phyloP scores from a whole-genome alignment of 2,113 vertebrate genomes.

The Australoheros scitulus region DNA sequence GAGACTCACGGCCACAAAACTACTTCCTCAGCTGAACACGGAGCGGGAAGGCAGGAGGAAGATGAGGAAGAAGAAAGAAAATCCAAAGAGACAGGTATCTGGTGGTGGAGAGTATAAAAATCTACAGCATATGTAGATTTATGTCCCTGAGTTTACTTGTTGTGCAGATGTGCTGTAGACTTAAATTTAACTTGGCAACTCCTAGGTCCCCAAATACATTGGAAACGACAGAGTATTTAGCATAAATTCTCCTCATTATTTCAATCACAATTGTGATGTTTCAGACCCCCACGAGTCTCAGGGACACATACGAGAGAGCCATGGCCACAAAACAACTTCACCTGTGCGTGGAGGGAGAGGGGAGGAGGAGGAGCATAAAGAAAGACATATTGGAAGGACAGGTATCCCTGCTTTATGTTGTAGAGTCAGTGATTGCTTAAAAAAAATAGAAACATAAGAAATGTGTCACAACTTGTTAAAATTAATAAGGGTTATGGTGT shows the following conservation, averaged over 20 bases:
- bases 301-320: conserved; percentile 10
- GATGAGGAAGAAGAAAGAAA: neutral
- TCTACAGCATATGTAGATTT: conserved; percentile 4
- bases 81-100: conserved; percentile 11
- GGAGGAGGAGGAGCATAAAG: neutral
- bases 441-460: neutral
- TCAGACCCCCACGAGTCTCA: conserved; percentile 12
- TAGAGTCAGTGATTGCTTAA: neutral
- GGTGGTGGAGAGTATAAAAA: neutral
- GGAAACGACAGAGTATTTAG: neutral
- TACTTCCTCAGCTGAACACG: neutral
- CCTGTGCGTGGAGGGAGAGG: neutral
- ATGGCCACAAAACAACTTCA: neutral
- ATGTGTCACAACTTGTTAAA: neutral
- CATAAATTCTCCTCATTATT: neutral
- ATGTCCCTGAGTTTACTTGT: neutral
- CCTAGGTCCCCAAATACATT: neutral
- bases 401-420: conserved; percentile 2
- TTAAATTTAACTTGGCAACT: neutral
- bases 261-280: neutral
- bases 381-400: neutral
- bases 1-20: neutral
- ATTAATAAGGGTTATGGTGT: neutral
- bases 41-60: neutral
- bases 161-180: neutral